These are phyloP conservation scores for Hypotaenidia okinawae DNA, from an alignment of 2,797 vertebrate genomes.

Conservation along the genomic window DNA sequence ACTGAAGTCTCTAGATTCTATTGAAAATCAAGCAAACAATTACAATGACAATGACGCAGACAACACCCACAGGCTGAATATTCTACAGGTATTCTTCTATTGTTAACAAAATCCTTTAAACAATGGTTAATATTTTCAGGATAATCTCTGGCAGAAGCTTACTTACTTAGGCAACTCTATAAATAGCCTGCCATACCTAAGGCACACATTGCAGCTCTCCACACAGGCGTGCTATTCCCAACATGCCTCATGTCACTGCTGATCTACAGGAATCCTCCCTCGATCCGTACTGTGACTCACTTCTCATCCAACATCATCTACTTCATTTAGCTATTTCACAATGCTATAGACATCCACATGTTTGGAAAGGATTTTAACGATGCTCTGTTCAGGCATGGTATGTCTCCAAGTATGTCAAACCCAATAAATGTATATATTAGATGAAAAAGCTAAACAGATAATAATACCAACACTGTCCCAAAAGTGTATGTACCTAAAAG, in stretches of 20 bases:
- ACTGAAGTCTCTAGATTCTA: neutral
- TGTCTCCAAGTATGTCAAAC: neutral
- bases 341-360: neutral
- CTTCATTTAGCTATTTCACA: neutral
- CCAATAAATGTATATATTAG: neutral
- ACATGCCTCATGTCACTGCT: neutral
- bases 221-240: neutral
- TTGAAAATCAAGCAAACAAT: constrained; percentile 33
- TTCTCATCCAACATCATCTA: neutral
- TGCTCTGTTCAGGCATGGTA: neutral
- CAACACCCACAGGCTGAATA: neutral
- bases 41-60: neutral
- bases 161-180: neutral
- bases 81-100: constrained; percentile 19
- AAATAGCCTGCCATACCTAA: constrained; percentile 18
- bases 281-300: neutral
- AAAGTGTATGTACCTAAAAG: neutral
- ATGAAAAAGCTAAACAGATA: neutral
- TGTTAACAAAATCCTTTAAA: constrained; percentile 38
- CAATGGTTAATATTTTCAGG: constrained; percentile 23
- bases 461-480: neutral
- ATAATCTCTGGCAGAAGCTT: neutral
- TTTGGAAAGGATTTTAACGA: neutral
- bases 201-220: neutral
- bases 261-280: constrained; percentile 21